Percentiles rank a stretch among this genome's conserved stretches.
Evolutionary conservation across 2,888 invertebrate species (phyloP).

Genomic region (Neuroscelio doddi): DNA sequence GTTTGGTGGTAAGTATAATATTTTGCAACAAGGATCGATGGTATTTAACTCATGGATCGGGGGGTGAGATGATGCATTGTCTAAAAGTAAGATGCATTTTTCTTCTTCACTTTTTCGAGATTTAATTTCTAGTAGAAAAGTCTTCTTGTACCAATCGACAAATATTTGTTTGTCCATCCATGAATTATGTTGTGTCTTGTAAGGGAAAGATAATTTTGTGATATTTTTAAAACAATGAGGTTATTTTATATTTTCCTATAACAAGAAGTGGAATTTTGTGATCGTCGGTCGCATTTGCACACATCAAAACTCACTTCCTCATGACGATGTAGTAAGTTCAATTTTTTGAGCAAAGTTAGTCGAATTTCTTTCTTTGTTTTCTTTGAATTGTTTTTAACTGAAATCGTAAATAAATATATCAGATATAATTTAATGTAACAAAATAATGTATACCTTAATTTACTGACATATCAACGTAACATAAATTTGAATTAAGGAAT

Average conservation of each 20-base stretch:
- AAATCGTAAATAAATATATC: too few relatives aligned
- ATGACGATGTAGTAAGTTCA: too few relatives aligned
- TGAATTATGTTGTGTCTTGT: slow-evolving; percentile 5
- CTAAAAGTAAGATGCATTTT: slow-evolving; percentile 17
- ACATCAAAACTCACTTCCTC: slow-evolving; percentile 5
- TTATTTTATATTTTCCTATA: slow-evolving; percentile 18
- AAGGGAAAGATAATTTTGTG: slow-evolving; percentile 14
- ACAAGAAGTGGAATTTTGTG: slow-evolving; percentile 13
- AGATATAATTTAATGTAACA: too few relatives aligned
- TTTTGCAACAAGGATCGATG: slow-evolving; percentile 28
- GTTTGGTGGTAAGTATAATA: slow-evolving; percentile 49
- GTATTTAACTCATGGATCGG: slow-evolving; percentile 8
- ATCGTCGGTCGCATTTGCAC: slow-evolving; percentile 7
- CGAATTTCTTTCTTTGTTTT: too few relatives aligned
- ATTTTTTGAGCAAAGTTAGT: too few relatives aligned
- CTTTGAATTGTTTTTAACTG: too few relatives aligned
- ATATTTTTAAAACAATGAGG: slow-evolving; percentile 29
- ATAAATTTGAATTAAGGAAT: too few relatives aligned
- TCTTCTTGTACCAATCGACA: slow-evolving; percentile 21
- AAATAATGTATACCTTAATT: too few relatives aligned
- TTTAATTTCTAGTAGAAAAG: slow-evolving; percentile 16
- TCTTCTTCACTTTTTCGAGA: background rate
- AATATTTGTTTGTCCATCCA: slow-evolving; percentile 26
- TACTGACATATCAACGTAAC: too few relatives aligned
- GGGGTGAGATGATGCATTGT: slow-evolving; percentile 46